Evolutionary conservation across 2,797 vertebrate species (phyloP).

Genomic region (Brachymystax lenok): DNA sequence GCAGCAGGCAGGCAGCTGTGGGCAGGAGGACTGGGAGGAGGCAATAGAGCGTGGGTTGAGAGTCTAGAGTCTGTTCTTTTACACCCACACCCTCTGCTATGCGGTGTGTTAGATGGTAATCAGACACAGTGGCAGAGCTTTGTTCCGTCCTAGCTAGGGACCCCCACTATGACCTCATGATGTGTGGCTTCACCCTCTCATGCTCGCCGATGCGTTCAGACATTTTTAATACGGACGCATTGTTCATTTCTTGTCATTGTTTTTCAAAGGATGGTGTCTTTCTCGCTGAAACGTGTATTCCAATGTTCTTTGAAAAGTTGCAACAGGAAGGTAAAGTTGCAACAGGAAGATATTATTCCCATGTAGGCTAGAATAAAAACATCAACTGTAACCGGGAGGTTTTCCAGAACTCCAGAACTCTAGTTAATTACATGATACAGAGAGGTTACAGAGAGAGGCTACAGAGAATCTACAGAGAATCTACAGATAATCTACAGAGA

Average conservation of each 20-base stretch:
- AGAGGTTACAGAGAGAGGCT: too few species aligned
- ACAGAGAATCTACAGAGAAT: too few species aligned
- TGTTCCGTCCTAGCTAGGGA: slow-evolving; percentile 64
- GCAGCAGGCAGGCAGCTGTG: slow-evolving; percentile 72
- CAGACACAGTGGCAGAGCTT: slow-evolving; percentile 74
- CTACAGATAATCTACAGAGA: neutral
- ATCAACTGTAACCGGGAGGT: neutral
- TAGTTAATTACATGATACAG: neutral
- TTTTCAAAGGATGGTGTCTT: slow-evolving; percentile 55
- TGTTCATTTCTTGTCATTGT: slow-evolving; percentile 76
- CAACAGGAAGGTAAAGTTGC: slow-evolving; percentile 2
- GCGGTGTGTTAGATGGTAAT: slow-evolving; percentile 73
- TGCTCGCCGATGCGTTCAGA: slow-evolving; percentile 73
- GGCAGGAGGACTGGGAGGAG: slow-evolving; percentile 67
- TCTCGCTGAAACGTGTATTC: slow-evolving; percentile 41
- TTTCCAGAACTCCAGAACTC: neutral
- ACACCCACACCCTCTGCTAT: slow-evolving; percentile 72
- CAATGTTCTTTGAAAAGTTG: slow-evolving; percentile 50
- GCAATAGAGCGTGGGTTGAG: slow-evolving; percentile 75
- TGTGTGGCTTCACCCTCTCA: slow-evolving; percentile 72
- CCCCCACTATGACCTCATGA: slow-evolving; percentile 71
- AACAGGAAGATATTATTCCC: neutral
- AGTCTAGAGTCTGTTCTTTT: slow-evolving; percentile 71
- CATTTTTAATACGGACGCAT: slow-evolving; percentile 73
- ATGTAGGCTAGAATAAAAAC: neutral